Evolutionary conservation across 2,797 vertebrate genomes (phyloP), one percentile per base, ranked within the genome.

Genomic region (Neosilurus mollespiculum): DNA sequence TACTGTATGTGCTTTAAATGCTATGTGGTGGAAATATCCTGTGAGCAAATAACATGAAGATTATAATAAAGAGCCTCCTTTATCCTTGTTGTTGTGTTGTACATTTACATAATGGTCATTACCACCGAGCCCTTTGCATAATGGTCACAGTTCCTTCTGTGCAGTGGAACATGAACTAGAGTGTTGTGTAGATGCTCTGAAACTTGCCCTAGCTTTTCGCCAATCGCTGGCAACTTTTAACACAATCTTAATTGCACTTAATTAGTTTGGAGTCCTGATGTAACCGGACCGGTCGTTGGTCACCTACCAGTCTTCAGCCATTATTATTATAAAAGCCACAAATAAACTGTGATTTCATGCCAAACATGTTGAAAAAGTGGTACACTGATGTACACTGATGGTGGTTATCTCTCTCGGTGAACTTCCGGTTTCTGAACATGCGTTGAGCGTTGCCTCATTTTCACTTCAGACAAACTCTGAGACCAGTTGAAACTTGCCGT

Each of bases 51-150:
- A 24, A 62, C 59, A 12, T 37, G 34, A 12, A 72, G 11, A 11
- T 26, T 53, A 9, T 22, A n/a, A 67, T 10, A 26, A 53, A 26
- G 7, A 53, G n/a, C 70, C 14, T 53, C 66, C 0, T 69, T 2
- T 22, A 51, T 53, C 6, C 22, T 72, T 16, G 49, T n/a, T 72
- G n/a, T 72, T 12, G 15, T 70, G 67, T 20, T 43, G 3, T 34
- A n/a, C 15, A 15, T 53, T 53, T 71, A 24, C n/a, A 16, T 72
- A 24, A 54, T 54, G 71, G 15, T 9, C 49, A 20, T 69, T 6
- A 69, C 34, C 66, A 69, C 18, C 9, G 66, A 69, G 30, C 34
- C 4, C 71, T 73, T 73, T 54, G 71, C 71, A 73, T 73, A 18
- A 30, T 30, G 71, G 24, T 56, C 37, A 26, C 5, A 1, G n/a